phyloP scores from a whole-genome alignment of 2,888 invertebrate species.

The Strigamia transsilvanica region DNA sequence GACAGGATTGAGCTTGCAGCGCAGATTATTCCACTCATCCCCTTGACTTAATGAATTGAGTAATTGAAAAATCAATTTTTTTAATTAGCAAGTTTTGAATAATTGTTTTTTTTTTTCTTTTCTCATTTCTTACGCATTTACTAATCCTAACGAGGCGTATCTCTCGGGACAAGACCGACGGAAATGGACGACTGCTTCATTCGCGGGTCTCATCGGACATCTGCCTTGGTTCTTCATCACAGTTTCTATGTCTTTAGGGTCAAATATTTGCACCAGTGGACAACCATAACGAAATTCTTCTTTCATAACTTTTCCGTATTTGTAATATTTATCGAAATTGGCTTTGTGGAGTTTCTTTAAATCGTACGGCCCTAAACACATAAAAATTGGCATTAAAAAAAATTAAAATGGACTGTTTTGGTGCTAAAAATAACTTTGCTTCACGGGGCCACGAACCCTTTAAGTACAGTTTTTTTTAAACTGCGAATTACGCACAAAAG shows the following conservation, averaged over 20 bases:
- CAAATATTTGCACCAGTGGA: constrained; percentile 59
- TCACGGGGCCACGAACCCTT: too few relatives aligned
- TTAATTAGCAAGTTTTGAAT: background rate
- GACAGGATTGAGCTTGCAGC: constrained; percentile 57
- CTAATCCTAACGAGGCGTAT: constrained; percentile 58
- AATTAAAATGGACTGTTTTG: background rate
- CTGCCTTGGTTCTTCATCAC: constrained; percentile 59
- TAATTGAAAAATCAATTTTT: background rate
- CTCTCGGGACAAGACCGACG: constrained; percentile 58
- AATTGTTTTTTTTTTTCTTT: background rate
- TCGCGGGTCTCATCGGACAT: constrained; percentile 59
- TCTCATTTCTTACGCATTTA: constrained; percentile 57
- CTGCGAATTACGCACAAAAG: too few relatives aligned
- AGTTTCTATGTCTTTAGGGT: constrained; percentile 59
- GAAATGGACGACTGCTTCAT: constrained; percentile 59
- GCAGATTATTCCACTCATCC: constrained; percentile 59
- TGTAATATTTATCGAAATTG: constrained; percentile 58
- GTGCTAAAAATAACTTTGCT: background rate
- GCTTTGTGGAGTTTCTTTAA: constrained; percentile 59
- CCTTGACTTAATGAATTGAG: constrained; percentile 55
- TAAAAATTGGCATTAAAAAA: too few relatives aligned
- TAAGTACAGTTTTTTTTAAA: too few relatives aligned
- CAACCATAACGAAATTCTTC: constrained; percentile 59
- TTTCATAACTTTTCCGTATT: constrained; percentile 59
- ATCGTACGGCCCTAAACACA: background rate